Evolutionary conservation across 1,140 invertebrate species (phyloP).

Genomic region (Drosophila arizonae): DNA sequence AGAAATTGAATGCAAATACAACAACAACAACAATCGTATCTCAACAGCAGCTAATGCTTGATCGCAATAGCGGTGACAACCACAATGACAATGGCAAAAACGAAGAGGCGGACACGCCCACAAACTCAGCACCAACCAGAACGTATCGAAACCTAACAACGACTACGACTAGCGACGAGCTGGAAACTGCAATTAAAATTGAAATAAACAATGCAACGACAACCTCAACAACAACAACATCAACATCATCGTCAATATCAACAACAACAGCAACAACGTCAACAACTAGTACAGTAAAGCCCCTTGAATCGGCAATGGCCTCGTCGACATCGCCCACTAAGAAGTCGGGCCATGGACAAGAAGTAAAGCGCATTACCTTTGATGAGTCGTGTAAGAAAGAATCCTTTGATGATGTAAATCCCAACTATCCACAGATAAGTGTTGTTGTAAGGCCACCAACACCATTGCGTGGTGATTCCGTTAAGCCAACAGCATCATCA

Average conservation of each 20-base stretch:
- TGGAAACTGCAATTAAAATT: constrained; percentile 75
- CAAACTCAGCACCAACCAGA: constrained; percentile 39
- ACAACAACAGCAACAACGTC: constrained; percentile 26
- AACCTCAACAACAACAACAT: constrained; percentile 42
- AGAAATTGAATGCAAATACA: constrained; percentile 71
- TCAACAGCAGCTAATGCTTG: constrained; percentile 78
- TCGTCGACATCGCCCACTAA: constrained; percentile 71
- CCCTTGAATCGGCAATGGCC: constrained; percentile 59
- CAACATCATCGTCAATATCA: constrained; percentile 17
- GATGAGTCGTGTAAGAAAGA: constrained; percentile 83
- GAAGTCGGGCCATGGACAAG: constrained; percentile 76
- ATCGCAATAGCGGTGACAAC: constrained; percentile 39
- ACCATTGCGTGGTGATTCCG: constrained; percentile 83
- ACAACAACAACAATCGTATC: constrained; percentile 72
- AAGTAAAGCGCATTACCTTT: constrained; percentile 83
- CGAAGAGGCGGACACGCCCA: constrained; percentile 50
- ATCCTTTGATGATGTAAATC: constrained; percentile 83
- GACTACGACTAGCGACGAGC: constrained; percentile 59
- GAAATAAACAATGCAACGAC: constrained; percentile 66
- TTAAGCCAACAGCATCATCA: constrained; percentile 57
- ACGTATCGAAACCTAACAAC: constrained; percentile 36
- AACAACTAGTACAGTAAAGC: constrained; percentile 36
- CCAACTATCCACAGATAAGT: constrained; percentile 85
- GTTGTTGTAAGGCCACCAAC: constrained; percentile 89
- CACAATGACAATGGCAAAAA: constrained; percentile 24